Base-by-base conservation (phyloP, 2,888 invertebrate genomes). In the Pandemis heparana region DNA sequence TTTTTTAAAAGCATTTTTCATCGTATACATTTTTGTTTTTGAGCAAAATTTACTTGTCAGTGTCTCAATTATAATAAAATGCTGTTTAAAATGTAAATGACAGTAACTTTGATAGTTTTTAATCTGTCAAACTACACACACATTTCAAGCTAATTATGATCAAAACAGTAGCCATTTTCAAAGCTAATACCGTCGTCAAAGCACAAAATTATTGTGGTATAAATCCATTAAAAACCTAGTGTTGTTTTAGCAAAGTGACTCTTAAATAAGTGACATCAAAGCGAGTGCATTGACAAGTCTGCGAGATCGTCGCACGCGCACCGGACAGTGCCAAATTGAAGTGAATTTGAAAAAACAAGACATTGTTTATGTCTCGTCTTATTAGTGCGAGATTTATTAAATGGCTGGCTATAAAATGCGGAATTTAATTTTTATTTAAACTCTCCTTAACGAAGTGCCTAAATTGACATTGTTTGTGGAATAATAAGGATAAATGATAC, bases 361-460 rank as follows among this genome's bases (percentile, higher is more conserved):
- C 86, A 89, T 87, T 87, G 88, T 91, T 88, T 87, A 87, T 88
- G 85, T 83, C 85, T 88, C 84, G 83, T 84, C 90, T 90, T 91
- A 89, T 92, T 92, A 90, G 85, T 80, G 83, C 83, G 77, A 89
- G 91, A 92, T 92, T 91, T 91, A 92, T 87, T 71, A 82, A 79
- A 63, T 43, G 41, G 10, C 73, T 23, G 23, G 16, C 39, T 14
- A 46, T 56, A 62, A 61, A 62, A 53, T 59, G 66, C 9, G 69
- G 59, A 74, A 74, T 74, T 74, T 59, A 74, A 74, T 64, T 69
- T 74, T 74, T 64, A 60, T 69, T 68, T 56, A 64, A 53, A 53
- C 16, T n/a, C n/a, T 62, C 56, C 64, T 51, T 74, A 64, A 74
- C 69, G 73, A 74, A 74, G 16, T 69, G 23, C 48, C 64, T 51